Evolutionary conservation across 2,888 invertebrate genomes (phyloP).

Genomic region (Podotricha telesiphe): DNA sequence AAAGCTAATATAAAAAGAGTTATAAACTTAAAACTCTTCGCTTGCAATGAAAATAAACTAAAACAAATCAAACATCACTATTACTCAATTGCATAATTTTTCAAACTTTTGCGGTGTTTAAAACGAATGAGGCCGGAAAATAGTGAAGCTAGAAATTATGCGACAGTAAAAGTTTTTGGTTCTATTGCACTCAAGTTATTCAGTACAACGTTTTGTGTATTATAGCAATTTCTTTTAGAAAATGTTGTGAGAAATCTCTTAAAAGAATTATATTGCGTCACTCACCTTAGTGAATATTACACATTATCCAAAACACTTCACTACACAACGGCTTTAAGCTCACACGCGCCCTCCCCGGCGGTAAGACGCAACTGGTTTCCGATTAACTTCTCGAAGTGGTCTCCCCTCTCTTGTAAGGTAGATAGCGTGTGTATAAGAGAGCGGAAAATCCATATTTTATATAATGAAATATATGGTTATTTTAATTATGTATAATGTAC

Average conservation of each 20-base stretch:
- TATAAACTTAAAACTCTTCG: neutral
- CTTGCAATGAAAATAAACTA: neutral
- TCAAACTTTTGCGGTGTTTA: conserved; percentile 2
- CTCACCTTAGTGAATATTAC: conserved; percentile 46
- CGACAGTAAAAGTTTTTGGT: neutral
- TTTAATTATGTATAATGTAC: neutral
- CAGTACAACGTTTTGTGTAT: neutral
- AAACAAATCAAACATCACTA: neutral
- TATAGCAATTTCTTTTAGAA: too few species aligned
- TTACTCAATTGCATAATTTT: conserved; percentile 1
- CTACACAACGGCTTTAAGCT: conserved; percentile 35
- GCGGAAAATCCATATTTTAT: conserved; percentile 31
- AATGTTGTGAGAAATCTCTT: neutral
- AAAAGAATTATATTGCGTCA: conserved; percentile 25
- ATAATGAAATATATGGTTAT: neutral
- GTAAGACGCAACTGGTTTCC: conserved; percentile 49
- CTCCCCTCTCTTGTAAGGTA: conserved; percentile 45
- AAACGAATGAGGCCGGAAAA: conserved; percentile 13
- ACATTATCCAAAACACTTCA: conserved; percentile 48
- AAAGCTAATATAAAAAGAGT: neutral
- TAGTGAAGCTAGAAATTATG: conserved; percentile 20
- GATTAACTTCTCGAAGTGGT: conserved; percentile 47
- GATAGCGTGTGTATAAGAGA: conserved; percentile 34
- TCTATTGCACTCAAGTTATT: neutral
- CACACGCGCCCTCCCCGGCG: conserved; percentile 45